Conservation (phyloP, 2,113 vertebrate species). For the Argyrosomus japonicus region DNA sequence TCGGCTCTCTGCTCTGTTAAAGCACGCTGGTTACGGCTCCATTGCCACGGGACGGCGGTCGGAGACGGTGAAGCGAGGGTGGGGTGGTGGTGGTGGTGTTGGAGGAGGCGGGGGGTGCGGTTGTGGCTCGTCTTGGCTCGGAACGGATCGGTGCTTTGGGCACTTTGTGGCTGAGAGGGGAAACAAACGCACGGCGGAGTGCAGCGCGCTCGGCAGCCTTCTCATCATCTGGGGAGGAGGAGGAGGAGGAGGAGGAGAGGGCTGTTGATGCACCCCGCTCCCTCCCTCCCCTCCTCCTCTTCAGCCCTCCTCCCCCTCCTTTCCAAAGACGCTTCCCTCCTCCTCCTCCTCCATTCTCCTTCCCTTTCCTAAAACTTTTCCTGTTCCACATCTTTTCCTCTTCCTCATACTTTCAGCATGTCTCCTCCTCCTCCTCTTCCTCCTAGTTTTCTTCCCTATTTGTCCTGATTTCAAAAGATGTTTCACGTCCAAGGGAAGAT, state of each 20-base stretch:
- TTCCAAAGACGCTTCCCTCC: slow-evolving; percentile 37
- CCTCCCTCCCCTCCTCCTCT: slow-evolving; percentile 21
- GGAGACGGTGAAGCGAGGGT: slow-evolving; percentile 23
- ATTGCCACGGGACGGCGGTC: slow-evolving; percentile 58
- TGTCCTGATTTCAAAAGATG: neutral
- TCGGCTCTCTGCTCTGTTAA: slow-evolving; percentile 47
- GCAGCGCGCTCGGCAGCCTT: slow-evolving; percentile 70
- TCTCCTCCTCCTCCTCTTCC: neutral
- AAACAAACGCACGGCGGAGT: slow-evolving; percentile 55
- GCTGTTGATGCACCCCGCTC: slow-evolving; percentile 61
- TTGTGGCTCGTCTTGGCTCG: slow-evolving; percentile 39
- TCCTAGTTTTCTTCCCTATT: neutral
- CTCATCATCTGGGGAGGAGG: slow-evolving; percentile 68
- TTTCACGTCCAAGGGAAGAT: neutral
- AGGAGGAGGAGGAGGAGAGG: slow-evolving; percentile 35
- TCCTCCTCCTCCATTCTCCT: too few relatives aligned
- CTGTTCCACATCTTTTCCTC: neutral
- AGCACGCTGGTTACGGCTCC: slow-evolving; percentile 67
- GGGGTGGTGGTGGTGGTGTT: slow-evolving; percentile 9
- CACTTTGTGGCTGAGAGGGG: slow-evolving; percentile 57
- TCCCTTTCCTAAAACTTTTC: slow-evolving; percentile 2
- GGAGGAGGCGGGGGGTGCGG: neutral
- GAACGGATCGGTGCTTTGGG: slow-evolving; percentile 54
- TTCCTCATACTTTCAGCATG: neutral
- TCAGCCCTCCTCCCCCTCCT: slow-evolving; percentile 34